Base-by-base conservation (phyloP, 2,113 vertebrate species). In the Syngnathus typhle region DNA sequence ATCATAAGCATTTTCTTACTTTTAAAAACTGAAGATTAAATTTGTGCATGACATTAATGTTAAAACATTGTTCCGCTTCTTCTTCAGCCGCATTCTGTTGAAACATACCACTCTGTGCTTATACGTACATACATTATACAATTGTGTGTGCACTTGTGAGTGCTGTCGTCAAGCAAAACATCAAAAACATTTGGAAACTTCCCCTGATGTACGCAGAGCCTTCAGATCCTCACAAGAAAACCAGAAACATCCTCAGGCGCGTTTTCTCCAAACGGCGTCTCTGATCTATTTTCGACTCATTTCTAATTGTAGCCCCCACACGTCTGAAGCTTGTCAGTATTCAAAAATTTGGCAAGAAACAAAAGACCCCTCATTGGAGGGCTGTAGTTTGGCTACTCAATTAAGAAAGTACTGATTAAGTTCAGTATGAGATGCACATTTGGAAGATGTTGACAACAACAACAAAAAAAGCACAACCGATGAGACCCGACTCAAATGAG, bases 261-360 rank as follows among this genome's bases (percentile, higher is more conserved):
- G 71, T 70, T 38, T 72, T 64, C 61, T 63, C 67, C 39, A 75
- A 55, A 51, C 65, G 62, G 36, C 65, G 56, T 80, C 80, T 67
- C 72, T 27, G 55, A 69, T 74, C 77, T 81, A 75, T 77, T 84
- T 82, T 73, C 69, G 55, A 75, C 70, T 72, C 71, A 72, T 71
- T 62, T 55, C 72, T 73, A 77, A 77, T 63, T 55, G 58, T 21
- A 58, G 70, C 74, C 66, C 44, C 60, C 56, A 27, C 67, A 44
- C 60, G 38, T 65, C 64, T 76, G 69, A 71, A 38, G 13, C 60
- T 47, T 68, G 56, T 19, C 49, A 51, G 49, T n/a, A 10, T 21
- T n/a, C 39, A 32, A 69, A 56, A 58, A 49, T 46, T 72, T 32
- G 58, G 27, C 64, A 11, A 47, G 21, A 52, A 15, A 18, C 21